Evolutionary conservation across 2,113 vertebrate species (phyloP).

Genomic region (Typhlomys cinereus): DNA sequence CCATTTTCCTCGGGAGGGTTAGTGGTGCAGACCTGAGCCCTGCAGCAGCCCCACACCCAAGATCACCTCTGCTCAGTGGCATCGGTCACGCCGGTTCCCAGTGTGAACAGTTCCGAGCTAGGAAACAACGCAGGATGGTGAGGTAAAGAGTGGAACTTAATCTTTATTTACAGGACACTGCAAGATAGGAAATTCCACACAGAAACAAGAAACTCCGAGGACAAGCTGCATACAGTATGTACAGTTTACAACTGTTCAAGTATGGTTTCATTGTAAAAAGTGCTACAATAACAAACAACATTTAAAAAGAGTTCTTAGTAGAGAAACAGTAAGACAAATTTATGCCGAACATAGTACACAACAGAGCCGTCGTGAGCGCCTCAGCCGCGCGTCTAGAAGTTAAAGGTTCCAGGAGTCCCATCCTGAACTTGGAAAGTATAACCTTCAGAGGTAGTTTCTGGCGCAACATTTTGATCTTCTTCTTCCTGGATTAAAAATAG

Average conservation of each 20-base stretch:
- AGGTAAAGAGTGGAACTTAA: conserved; percentile 64
- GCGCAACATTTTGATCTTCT: conserved; percentile 89
- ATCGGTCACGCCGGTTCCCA: neutral
- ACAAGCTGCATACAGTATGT: conserved; percentile 80
- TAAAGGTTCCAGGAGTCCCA: conserved; percentile 86
- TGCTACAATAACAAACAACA: conserved; percentile 84
- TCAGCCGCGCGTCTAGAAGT: conserved; percentile 85
- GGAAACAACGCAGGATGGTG: conserved; percentile 12
- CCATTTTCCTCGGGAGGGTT: too few relatives aligned
- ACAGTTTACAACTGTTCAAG: conserved; percentile 85
- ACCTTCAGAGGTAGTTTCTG: conserved; percentile 85
- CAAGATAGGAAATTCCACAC: conserved; percentile 75
- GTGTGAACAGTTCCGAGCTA: neutral
- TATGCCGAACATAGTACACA: conserved; percentile 59
- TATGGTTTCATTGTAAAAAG: conserved; percentile 85
- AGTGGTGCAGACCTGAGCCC: too few relatives aligned
- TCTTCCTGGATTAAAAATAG: conserved; percentile 85
- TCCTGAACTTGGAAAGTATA: conserved; percentile 89
- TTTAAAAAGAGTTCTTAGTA: conserved; percentile 79
- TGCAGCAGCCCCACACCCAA: neutral
- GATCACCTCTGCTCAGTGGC: neutral
- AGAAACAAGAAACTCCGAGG: conserved; percentile 70
- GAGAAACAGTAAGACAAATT: conserved; percentile 75
- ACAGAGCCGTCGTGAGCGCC: too few relatives aligned
- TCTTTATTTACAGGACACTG: conserved; percentile 83